Evolutionary conservation across 2,113 vertebrate species (phyloP), one percentile per base, ranked within the genome.

Genomic region (Thinocorus orbignyianus): DNA sequence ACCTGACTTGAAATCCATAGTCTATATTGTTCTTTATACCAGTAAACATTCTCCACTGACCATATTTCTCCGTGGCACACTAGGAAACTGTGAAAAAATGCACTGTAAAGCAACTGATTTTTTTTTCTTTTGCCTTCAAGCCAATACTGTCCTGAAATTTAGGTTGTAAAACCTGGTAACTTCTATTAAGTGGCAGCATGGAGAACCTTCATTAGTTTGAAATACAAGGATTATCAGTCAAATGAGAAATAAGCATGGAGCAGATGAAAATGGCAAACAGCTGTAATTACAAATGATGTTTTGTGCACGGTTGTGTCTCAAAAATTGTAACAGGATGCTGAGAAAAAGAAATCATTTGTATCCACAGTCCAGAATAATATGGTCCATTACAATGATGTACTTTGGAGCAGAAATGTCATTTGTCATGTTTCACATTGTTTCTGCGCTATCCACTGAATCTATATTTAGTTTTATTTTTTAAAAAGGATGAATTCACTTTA

Each of bases 261-360:
- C 89, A 80, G 79, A 82, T 54, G 52, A 91, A 95, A 93, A 96
- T 42, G 33, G 49, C 33, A 80, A 96, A 93, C 35, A 88, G 84
- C 51, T 81, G 9, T 94, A 89, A 92, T 94, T 97, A 95, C 66
- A 96, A 95, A 89, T 84, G 74, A 84, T 86, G 48, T 54, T 95
- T 79, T 82, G 58, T 69, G 70, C 85, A 84, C 25, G 39, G 79
- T 7, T 87, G 39, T 90, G 87, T 84, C 76, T 90, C 74, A 91
- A 82, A 48, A 93, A 96, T 74, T 96, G 89, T 96, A 85, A 93
- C 74, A 62, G 61, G 55, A 88, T 86, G 69, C 33, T 93, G 20
- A 55, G 84, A 39, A 64, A 39, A 3, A 54, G 41, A 83, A 84
- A 78, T 60, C 74, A 94, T 82, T 93, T 95, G 58, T 72, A 90